Percentiles rank a stretch among this genome's conserved stretches.
Evolutionary conservation across 2,113 vertebrate genomes (phyloP).

Genomic region (Hylia prasina): DNA sequence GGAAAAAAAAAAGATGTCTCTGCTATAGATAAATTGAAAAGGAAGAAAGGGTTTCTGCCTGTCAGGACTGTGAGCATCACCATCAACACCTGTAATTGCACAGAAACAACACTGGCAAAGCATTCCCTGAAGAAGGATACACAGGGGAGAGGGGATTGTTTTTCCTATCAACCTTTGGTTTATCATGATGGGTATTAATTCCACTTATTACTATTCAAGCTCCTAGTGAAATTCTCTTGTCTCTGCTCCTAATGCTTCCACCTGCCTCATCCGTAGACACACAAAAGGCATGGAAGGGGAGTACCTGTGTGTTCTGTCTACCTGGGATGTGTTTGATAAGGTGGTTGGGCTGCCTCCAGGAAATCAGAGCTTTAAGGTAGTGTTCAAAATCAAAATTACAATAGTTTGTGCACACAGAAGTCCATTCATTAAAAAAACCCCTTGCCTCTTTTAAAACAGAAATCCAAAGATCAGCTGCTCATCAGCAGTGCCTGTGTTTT

Average conservation of each 20-base stretch:
- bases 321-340: neutral
- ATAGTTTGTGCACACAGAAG: neutral
- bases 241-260: neutral
- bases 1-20: neutral
- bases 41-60: neutral
- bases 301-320: neutral
- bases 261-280: neutral
- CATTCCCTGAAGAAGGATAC: neutral
- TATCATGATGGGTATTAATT: neutral
- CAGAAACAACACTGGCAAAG: neutral
- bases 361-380: neutral
- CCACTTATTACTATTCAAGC: neutral
- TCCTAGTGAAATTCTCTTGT: neutral
- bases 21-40: neutral
- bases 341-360: neutral
- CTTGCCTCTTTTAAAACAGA: neutral
- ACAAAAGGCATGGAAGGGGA: neutral
- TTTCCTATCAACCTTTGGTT: neutral
- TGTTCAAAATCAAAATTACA: neutral
- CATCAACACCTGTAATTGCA: fast-evolving
- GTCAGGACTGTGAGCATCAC: neutral
- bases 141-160: neutral
- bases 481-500: neutral
- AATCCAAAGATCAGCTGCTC: neutral
- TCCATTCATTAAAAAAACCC: neutral